These are phyloP conservation scores for Tachystola acroxantha DNA, from an alignment of 2,888 invertebrate genomes.

Conservation along the genomic window DNA sequence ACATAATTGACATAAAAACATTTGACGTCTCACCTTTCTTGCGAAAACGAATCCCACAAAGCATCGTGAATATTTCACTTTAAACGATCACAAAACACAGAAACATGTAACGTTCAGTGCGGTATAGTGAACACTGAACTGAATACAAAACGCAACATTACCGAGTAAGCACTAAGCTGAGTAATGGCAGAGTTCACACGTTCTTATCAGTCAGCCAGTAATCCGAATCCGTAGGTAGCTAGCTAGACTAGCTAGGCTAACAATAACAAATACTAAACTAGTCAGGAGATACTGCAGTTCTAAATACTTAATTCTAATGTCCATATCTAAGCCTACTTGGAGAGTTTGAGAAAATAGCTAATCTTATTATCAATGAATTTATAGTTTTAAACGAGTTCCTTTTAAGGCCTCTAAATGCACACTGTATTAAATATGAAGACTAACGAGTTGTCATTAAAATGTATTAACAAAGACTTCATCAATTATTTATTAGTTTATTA, in stretches of 20 bases:
- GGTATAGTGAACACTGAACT: constrained; percentile 60
- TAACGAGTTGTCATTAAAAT: too few relatives aligned
- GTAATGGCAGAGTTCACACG: constrained; percentile 42
- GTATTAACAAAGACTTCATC: too few relatives aligned
- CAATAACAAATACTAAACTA: not conserved
- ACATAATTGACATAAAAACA: too few relatives aligned
- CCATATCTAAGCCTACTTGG: too few relatives aligned
- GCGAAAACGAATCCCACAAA: constrained; percentile 49
- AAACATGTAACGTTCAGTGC: constrained; percentile 52
- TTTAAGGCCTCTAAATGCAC: constrained; percentile 7
- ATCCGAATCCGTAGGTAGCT: constrained; percentile 23
- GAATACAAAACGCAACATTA: constrained; percentile 30
- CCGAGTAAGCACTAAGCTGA: constrained; percentile 40
- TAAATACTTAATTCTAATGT: too few relatives aligned
- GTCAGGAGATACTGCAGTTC: not conserved
- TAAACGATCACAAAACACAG: constrained; percentile 18
- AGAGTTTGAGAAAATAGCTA: too few relatives aligned
- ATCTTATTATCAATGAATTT: too few relatives aligned
- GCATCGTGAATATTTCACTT: constrained; percentile 31
- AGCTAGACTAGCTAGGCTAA: constrained; percentile 16
- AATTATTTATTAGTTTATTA: not conserved
- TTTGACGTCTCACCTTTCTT: constrained; percentile 38
- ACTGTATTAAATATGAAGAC: constrained; percentile 6
- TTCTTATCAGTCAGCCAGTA: constrained; percentile 56
- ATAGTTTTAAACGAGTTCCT: not conserved